phyloP scores from a whole-genome alignment of 2,888 invertebrate species.

The Noctua janthe region DNA sequence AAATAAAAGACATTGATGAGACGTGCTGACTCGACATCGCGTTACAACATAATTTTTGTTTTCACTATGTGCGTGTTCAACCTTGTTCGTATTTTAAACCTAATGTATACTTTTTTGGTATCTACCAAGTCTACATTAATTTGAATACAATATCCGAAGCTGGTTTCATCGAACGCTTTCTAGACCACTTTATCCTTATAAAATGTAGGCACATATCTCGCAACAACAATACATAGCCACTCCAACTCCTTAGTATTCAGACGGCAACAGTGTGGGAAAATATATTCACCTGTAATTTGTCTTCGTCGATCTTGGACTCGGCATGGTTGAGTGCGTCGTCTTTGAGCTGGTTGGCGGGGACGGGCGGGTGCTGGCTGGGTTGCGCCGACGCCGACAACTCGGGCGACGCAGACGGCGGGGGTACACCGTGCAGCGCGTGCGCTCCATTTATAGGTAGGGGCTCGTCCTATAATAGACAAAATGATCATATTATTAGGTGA shows the following conservation, averaged over 20 bases:
- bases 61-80: background rate
- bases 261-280: slow-evolving; percentile 46
- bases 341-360: slow-evolving; percentile 76
- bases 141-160: slow-evolving; percentile 15
- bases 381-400: slow-evolving; percentile 56
- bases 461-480: slow-evolving; percentile 78
- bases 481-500: background rate
- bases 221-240: slow-evolving; percentile 7
- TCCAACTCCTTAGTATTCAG: slow-evolving; percentile 38
- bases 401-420: slow-evolving; percentile 73
- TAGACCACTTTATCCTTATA: slow-evolving; percentile 26
- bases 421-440: slow-evolving; percentile 84
- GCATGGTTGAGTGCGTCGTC: slow-evolving; percentile 85
- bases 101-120: background rate
- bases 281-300: slow-evolving; percentile 85
- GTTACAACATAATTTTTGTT: slow-evolving; percentile 4
- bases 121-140: background rate
- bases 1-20: slow-evolving; percentile 20
- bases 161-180: slow-evolving; percentile 13
- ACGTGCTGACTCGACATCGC: slow-evolving; percentile 8
- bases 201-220: slow-evolving; percentile 9
- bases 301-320: slow-evolving; percentile 87
- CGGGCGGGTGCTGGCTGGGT: slow-evolving; percentile 69
- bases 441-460: slow-evolving; percentile 86
- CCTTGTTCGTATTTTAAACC: background rate